Conservation (phyloP, 92 coral and sea anemone genomes). For the Epizoanthus rinbou region DNA sequence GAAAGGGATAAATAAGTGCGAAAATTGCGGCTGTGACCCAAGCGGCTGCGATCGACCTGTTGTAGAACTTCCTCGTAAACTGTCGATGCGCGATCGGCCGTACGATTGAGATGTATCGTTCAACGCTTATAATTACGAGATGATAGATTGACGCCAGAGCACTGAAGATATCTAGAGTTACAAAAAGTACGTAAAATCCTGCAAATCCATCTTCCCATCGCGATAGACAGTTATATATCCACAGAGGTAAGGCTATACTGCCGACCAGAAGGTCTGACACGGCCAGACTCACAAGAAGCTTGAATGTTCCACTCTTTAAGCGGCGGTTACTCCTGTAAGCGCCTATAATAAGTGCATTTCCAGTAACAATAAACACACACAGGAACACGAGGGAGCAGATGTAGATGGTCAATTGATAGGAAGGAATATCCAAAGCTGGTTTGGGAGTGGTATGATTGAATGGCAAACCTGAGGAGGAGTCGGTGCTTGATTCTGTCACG, state of each 20-base stretch:
- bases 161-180: slow-evolving; percentile 35
- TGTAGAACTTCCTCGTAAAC: slow-evolving; percentile 36
- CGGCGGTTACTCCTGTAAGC: slow-evolving; percentile 28
- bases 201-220: slow-evolving; percentile 27
- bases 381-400: background rate
- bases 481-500: background rate
- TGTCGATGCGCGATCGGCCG: slow-evolving; percentile 20
- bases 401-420: slow-evolving; percentile 13
- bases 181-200: slow-evolving; percentile 29
- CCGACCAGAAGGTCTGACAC: slow-evolving; percentile 42
- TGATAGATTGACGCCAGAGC: slow-evolving; percentile 41
- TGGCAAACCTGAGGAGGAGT: background rate
- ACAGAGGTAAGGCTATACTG: slow-evolving; percentile 26
- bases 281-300: slow-evolving; percentile 31
- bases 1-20: slow-evolving; percentile 26
- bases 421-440: slow-evolving; percentile 13
- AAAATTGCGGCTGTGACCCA: slow-evolving; percentile 20
- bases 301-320: slow-evolving; percentile 29
- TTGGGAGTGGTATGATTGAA: background rate
- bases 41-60: slow-evolving; percentile 15
- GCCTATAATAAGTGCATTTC: slow-evolving; percentile 26
- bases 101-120: slow-evolving; percentile 22
- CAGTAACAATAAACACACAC: slow-evolving; percentile 18
- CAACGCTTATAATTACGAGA: slow-evolving; percentile 24
- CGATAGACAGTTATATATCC: slow-evolving; percentile 31